phyloP scores from a whole-genome alignment of 2,113 vertebrate genomes.

The Atlantisia rogersi region DNA sequence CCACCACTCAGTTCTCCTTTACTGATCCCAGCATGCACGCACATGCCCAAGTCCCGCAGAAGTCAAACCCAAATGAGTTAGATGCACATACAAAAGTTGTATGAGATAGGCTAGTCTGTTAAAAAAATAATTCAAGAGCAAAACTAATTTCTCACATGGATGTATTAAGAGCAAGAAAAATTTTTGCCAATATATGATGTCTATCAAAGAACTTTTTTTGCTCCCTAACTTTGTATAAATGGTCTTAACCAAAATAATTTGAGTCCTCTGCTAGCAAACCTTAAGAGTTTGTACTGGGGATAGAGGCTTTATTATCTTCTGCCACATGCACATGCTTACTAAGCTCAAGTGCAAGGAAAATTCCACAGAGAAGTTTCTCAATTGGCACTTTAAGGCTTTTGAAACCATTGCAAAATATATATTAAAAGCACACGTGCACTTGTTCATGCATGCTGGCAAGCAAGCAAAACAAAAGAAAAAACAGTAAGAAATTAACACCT shows the following conservation, averaged over 20 bases:
- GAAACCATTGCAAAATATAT: background rate
- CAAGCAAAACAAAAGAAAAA: background rate
- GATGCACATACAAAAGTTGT: rapidly evolving
- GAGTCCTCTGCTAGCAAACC: background rate
- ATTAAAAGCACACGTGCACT: background rate
- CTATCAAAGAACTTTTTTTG: background rate
- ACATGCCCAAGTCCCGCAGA: background rate
- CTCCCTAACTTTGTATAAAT: background rate
- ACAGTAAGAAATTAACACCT: background rate
- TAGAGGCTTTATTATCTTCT: background rate
- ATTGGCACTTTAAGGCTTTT: background rate
- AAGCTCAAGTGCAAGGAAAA: background rate
- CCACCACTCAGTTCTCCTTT: background rate
- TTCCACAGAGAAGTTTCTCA: background rate
- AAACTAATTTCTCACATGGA: background rate
- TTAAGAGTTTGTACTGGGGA: background rate
- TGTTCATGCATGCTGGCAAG: background rate
- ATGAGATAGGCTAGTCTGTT: background rate
- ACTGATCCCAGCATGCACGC: background rate
- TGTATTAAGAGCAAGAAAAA: background rate
- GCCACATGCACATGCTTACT: background rate
- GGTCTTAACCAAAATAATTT: background rate
- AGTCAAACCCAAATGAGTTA: background rate
- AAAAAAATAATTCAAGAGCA: background rate
- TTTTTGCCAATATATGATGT: background rate